Percentiles rank a stretch among this genome's conserved stretches.
phyloP scores from a whole-genome alignment of 2,113 vertebrate genomes.

The Anthoscopus minutus region DNA sequence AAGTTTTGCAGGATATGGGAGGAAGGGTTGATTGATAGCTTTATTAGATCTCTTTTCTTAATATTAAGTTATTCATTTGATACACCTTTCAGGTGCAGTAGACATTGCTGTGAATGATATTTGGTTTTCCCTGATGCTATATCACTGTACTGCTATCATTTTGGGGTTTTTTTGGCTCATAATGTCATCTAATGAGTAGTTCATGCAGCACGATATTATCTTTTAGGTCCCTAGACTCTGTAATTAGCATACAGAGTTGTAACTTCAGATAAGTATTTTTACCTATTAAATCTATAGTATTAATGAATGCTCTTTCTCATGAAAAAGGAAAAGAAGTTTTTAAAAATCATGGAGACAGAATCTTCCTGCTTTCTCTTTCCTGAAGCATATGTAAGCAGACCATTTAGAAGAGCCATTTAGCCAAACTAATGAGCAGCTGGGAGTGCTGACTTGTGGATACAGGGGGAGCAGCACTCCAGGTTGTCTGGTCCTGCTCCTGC shows the following conservation, averaged over 20 bases:
- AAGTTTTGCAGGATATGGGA: background rate
- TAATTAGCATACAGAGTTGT: background rate
- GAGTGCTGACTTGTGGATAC: background rate
- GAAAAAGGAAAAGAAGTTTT: background rate
- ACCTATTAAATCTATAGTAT: background rate
- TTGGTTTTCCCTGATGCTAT: background rate
- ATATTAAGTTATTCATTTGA: background rate
- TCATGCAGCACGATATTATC: background rate
- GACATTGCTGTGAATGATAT: background rate
- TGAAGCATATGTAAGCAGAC: background rate
- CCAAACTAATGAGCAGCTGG: background rate
- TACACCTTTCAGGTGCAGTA: background rate
- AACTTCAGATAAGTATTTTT: background rate
- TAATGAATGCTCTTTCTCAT: background rate
- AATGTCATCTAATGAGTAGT: background rate
- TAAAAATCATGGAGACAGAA: background rate
- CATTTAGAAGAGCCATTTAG: background rate
- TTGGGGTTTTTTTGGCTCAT: background rate
- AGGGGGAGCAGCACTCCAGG: background rate
- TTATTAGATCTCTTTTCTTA: background rate
- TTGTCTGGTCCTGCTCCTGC: background rate
- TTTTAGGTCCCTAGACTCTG: background rate
- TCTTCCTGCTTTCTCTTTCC: background rate
- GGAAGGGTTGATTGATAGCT: background rate
- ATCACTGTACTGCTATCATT: too few relatives aligned